Percentiles rank a stretch among this genome's conserved stretches.
phyloP scores from a whole-genome alignment of 2,888 invertebrate genomes.

The Brachyopa scutellaris region DNA sequence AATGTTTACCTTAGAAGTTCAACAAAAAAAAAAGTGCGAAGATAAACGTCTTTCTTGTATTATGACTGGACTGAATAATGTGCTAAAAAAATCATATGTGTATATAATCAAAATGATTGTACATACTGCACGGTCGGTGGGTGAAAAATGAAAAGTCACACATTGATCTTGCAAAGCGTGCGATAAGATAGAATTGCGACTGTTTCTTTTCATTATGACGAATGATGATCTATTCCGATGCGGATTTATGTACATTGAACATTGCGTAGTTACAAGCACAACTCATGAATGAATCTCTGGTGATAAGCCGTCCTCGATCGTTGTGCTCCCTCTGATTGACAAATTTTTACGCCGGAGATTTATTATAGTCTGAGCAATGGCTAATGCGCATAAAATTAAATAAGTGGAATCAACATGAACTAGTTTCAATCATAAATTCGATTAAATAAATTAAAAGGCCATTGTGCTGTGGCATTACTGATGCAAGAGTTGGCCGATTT shows the following conservation, averaged over 20 bases:
- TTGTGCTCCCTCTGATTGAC: not conserved
- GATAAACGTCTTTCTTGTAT: too few species aligned
- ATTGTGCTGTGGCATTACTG: constrained; percentile 1
- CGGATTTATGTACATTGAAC: constrained; percentile 2
- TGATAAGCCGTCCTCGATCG: constrained; percentile 19
- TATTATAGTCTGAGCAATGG: constrained; percentile 8
- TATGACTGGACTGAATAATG: too few species aligned
- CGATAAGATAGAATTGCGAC: constrained; percentile 4
- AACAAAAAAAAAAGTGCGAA: not conserved
- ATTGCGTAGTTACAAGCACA: constrained; percentile 38
- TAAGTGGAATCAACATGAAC: not conserved
- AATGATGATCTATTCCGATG: not conserved
- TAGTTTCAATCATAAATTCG: constrained; percentile 3
- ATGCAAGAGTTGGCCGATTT: too few species aligned
- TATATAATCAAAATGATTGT: too few species aligned
- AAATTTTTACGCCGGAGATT: not conserved
- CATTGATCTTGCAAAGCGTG: not conserved
- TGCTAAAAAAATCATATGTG: too few species aligned
- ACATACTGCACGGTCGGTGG: too few species aligned
- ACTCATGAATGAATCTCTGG: constrained; percentile 16
- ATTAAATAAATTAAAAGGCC: not conserved
- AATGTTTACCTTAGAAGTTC: not conserved
- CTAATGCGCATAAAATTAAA: constrained; percentile 5
- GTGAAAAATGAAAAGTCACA: constrained; percentile 22
- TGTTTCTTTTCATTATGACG: not conserved